These are phyloP conservation scores for Chelonus insularis DNA, from an alignment of 1,140 invertebrate genomes.

Conservation along the genomic window DNA sequence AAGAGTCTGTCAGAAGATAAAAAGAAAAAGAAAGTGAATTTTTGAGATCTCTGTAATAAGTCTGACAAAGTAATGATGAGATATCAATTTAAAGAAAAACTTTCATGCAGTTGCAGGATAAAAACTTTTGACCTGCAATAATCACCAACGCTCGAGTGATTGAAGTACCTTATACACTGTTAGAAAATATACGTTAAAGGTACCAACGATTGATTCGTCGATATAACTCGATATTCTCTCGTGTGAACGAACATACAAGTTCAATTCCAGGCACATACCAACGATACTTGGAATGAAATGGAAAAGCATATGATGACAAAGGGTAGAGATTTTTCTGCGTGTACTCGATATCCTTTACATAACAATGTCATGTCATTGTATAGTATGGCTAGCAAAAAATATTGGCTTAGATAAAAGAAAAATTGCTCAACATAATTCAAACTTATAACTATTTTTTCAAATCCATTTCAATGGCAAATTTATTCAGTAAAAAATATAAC, in stretches of 20 bases:
- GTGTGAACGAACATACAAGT: too few species aligned
- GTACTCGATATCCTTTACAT: neutral
- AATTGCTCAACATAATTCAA: too few species aligned
- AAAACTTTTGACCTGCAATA: neutral
- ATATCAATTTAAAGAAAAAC: neutral
- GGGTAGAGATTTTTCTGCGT: too few species aligned
- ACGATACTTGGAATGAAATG: too few species aligned
- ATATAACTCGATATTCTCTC: too few species aligned
- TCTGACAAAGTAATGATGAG: conserved; percentile 8
- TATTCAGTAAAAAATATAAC: too few species aligned
- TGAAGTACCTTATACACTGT: neutral
- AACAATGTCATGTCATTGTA: neutral
- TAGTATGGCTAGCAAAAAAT: neutral
- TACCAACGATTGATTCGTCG: too few species aligned
- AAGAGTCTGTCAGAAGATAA: neutral
- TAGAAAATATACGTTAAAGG: too few species aligned
- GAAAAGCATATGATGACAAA: too few species aligned
- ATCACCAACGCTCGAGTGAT: neutral
- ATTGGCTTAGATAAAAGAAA: neutral
- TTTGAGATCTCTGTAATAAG: conserved; percentile 6
- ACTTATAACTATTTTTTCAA: too few species aligned
- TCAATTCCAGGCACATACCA: too few species aligned
- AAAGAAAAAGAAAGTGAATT: neutral
- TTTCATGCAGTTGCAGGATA: neutral
- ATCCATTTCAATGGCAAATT: too few species aligned